Evolutionary conservation across 2,113 vertebrate genomes (phyloP).

Genomic region (Empidonax alnorum): DNA sequence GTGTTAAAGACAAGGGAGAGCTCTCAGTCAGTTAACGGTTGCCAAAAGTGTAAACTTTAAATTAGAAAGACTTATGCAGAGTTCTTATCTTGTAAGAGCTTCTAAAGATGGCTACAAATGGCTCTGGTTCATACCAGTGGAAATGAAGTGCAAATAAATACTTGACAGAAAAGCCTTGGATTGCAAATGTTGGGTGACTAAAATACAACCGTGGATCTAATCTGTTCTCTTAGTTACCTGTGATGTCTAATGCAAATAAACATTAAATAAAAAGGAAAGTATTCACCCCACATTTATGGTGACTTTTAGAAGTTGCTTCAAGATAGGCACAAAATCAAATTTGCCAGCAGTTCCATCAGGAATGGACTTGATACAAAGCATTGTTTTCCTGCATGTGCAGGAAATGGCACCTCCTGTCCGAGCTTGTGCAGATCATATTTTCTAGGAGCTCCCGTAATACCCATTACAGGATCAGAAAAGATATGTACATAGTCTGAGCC

Average conservation of each 20-base stretch:
- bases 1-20: not conserved
- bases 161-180: not conserved
- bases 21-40: not conserved
- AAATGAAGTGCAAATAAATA: not conserved
- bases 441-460: not conserved
- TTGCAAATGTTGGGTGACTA: not conserved
- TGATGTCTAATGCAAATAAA: not conserved
- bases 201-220: not conserved
- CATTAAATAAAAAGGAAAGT: not conserved
- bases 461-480: not conserved
- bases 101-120: not conserved
- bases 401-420: not conserved
- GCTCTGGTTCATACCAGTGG: not conserved
- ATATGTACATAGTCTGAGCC: not conserved
- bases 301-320: not conserved
- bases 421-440: not conserved
- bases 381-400: not conserved
- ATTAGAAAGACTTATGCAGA: not conserved
- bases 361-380: not conserved
- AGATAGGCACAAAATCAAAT: not conserved
- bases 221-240: not conserved
- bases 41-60: not conserved
- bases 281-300: not conserved
- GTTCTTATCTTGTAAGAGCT: not conserved
- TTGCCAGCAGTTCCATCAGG: not conserved